These are phyloP conservation scores for Onthophagus sagittarius DNA, from an alignment of 2,888 invertebrate species.

Conservation along the genomic window DNA sequence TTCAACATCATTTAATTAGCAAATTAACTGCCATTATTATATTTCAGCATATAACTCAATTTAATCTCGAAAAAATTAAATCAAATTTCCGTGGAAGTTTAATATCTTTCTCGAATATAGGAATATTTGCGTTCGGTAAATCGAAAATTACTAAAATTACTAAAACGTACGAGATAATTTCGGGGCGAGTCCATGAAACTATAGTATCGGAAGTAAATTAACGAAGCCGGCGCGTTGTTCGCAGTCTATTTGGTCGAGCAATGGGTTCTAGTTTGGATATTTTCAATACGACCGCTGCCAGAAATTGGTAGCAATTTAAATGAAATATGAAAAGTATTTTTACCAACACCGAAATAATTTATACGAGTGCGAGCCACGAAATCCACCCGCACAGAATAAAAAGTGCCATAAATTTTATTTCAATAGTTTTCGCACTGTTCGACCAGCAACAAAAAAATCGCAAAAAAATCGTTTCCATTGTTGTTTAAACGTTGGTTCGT, in stretches of 20 bases:
- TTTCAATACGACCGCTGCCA: not conserved
- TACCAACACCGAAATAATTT: slow-evolving; percentile 1
- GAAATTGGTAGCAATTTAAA: slow-evolving; percentile 3
- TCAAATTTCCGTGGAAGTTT: not conserved
- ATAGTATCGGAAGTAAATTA: slow-evolving; percentile 1
- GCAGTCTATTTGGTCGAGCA: slow-evolving; percentile 5
- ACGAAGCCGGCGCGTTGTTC: not conserved
- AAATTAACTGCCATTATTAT: too few species aligned
- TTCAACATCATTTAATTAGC: not conserved
- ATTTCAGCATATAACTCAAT: not conserved
- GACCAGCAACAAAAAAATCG: not conserved
- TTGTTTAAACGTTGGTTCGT: not conserved
- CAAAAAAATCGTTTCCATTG: not conserved
- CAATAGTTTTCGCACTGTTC: not conserved
- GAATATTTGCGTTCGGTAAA: not conserved
- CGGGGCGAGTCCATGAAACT: not conserved
- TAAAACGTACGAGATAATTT: not conserved
- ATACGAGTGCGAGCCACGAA: not conserved
- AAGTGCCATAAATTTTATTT: slow-evolving; percentile 3
- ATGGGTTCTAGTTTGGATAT: not conserved
- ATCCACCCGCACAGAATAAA: not conserved
- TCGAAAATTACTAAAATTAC: not conserved
- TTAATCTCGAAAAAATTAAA: not conserved
- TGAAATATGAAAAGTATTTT: slow-evolving; percentile 13
- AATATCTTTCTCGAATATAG: not conserved